Base-by-base conservation (phyloP, 2,113 vertebrate genomes). In the Xyrauchen texanus region DNA sequence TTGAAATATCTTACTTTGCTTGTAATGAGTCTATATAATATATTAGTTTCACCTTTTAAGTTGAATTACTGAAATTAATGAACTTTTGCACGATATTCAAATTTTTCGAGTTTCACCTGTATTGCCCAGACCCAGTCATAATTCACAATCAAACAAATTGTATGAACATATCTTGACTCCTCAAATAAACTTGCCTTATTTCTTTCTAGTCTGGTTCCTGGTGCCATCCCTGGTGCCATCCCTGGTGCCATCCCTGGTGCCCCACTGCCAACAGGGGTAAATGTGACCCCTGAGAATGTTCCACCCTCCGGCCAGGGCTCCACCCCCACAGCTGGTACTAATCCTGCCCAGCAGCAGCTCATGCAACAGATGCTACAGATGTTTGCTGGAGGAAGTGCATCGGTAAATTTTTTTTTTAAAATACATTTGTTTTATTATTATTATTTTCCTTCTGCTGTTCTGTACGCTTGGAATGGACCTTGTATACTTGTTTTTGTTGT, bases 321-420 rank as follows among this genome's bases (percentile, higher is more conserved):
- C 9, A 0, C 8, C 51, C 42, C 84, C 78, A 79, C 84, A 58
- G 88, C 91, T 58, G 87, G 89, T 83, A 69, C 94, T 86, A 96
- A 93, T 64, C 87, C 94, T 72, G 91, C 96, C 88, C 92, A 95
- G 93, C 97, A 99, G 90, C 97, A 99, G 91, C 95, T 99, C 94
- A 95, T 98, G 92, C 98, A 99, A 87, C 95, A 94, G 89, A 94
- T 94, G 93, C 85, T 94, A 83, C 93, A 94, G 88, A 94, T 98
- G 91, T 92, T 99, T 87, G 95, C 96, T 5, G 94, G 93, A 83
- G 94, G 94, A 86, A 95, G 88, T 89, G 95, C 86, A 94, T 93
- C 80, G 94, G 96, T 92, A 97, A 91, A 91, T 91, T 8, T 8
- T 2, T 4, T 15, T 3, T 53, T n/a, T n/a, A n/a, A n/a, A n/a